Base-by-base conservation (phyloP, 2,797 vertebrate species). In the Melanotaenia maccullochi region DNA sequence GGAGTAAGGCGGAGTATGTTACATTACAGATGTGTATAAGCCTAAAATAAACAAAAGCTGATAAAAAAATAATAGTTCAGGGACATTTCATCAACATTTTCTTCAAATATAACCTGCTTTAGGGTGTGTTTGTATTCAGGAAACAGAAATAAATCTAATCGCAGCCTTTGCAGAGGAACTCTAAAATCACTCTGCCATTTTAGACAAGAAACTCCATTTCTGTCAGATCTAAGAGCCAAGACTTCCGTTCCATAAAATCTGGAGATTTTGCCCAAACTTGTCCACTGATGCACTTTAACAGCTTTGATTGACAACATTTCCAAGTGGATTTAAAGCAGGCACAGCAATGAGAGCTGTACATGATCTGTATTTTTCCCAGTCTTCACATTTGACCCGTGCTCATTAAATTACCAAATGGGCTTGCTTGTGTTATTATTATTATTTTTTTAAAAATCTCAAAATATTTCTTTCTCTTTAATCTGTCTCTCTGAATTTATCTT, bases 191-290 rank as follows among this genome's bases (percentile, higher is more conserved):
- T 69, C 86, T 88, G 82, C 76, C 80, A 82, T 89, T 91, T 86
- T 71, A 90, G 89, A 93, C 90, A 93, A 91, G 85, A 85, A 81
- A 85, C 77, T 83, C 60, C 42, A 85, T 90, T 90, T 88, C 65
- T 87, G 65, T 89, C 69, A 88, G 76, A 87, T 87, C 70, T 52
- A 18, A 47, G 67, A 81, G 83, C 84, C 85, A 90, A 90, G 77
- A 88, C 72, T 75, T 79, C 60, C 77, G 60, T 62, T 6, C 60
- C 49, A 35, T 64, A 71, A 88, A 86, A 85, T 54, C 68, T 63
- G 47, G 32, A 51, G 66, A 78, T 83, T 77, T 67, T 89, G 90
- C 73, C 82, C 35, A 2, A 79, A 77, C 88, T 79, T 89, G 87
- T 82, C 81, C 75, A 81, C 62, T 73, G 75, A 61, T 86, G 67